Conservation (phyloP, 2,888 invertebrate genomes). For the Orchestes rusci region DNA sequence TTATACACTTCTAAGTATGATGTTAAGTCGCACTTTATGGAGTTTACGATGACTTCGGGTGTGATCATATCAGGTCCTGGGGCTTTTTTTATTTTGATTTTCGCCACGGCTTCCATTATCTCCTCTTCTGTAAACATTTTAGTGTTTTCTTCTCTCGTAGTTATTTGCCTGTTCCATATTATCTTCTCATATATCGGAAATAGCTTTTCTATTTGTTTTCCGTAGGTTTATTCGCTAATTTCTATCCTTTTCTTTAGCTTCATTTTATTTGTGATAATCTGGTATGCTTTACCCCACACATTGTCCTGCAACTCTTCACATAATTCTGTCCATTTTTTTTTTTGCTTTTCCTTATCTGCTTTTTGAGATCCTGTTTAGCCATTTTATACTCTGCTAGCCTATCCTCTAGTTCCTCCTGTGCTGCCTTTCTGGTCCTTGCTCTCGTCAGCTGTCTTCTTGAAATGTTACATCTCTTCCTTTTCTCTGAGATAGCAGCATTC, state of each 20-base stretch:
- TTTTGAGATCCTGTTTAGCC: slow-evolving; percentile 1
- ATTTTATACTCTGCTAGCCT: background rate
- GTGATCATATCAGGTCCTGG: slow-evolving; percentile 4
- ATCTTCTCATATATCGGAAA: background rate
- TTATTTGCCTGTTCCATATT: background rate
- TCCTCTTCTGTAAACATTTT: background rate
- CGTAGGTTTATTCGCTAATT: background rate
- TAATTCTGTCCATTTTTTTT: background rate
- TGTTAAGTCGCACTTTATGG: background rate
- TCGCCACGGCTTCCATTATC: background rate
- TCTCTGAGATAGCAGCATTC: background rate
- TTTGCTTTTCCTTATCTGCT: background rate
- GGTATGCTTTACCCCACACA: background rate
- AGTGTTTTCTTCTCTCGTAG: background rate
- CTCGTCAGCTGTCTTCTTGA: background rate
- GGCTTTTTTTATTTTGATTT: slow-evolving; percentile 5
- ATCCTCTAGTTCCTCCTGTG: background rate
- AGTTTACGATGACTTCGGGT: background rate
- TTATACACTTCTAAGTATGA: background rate
- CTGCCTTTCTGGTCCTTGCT: background rate
- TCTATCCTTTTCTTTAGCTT: background rate
- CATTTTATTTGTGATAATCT: background rate
- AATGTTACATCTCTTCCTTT: background rate
- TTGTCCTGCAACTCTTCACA: background rate
- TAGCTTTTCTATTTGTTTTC: background rate